A percentile compares a stretch with the other conserved stretches of the same genome.
Evolutionary conservation across 1,140 invertebrate genomes (phyloP).

Genomic region (Lasioglossum baleicum): DNA sequence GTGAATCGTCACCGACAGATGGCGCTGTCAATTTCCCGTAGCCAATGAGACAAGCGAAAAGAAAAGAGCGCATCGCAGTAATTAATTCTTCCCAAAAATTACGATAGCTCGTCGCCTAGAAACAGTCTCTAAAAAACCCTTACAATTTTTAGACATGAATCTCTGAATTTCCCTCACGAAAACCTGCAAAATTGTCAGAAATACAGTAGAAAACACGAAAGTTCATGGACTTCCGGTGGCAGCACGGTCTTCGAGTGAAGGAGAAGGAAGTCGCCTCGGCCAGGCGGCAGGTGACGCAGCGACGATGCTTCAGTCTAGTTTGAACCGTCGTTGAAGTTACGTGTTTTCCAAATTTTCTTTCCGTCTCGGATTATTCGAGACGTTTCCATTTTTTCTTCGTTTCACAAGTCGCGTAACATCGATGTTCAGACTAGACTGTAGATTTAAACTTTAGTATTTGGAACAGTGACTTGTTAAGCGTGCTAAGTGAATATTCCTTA

Average conservation of each 20-base stretch:
- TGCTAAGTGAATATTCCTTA: not conserved
- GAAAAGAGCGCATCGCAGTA: not conserved
- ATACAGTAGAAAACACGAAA: not conserved
- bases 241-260: not conserved
- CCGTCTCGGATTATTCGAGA: too few species aligned
- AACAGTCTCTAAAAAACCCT: too few species aligned
- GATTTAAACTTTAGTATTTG: not conserved
- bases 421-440: conserved; percentile 7
- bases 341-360: too few species aligned
- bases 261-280: too few species aligned
- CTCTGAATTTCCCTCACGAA: not conserved
- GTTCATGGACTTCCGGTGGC: not conserved
- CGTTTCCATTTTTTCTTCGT: too few species aligned
- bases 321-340: not conserved
- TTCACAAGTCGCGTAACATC: too few species aligned
- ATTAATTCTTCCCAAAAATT: too few species aligned
- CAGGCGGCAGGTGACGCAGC: too few species aligned
- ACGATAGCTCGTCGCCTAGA: too few species aligned
- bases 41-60: not conserved
- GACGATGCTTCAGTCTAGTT: conserved; percentile 38
- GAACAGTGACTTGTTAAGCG: not conserved
- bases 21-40: not conserved
- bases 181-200: not conserved
- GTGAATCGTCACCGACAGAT: not conserved
- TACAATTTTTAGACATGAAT: too few species aligned